Conservation (phyloP, 1,140 invertebrate species). For the Idris sp. region DNA sequence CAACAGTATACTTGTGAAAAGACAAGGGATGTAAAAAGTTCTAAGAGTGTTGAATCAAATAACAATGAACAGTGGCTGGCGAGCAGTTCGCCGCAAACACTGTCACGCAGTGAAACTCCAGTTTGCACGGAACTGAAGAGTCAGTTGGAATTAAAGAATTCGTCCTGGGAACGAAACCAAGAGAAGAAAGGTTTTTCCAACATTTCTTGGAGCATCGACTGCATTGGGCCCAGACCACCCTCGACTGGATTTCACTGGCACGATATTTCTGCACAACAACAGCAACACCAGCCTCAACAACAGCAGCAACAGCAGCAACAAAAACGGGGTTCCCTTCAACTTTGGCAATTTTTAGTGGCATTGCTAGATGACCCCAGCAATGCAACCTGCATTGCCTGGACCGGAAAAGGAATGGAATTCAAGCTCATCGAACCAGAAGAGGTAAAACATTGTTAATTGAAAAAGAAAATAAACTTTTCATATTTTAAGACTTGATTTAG, state of each 20-base stretch:
- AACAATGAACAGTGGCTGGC: slow-evolving; percentile 68
- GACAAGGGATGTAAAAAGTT: slow-evolving; percentile 57
- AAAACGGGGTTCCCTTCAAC: slow-evolving; percentile 90
- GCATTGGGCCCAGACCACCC: slow-evolving; percentile 59
- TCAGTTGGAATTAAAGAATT: slow-evolving; percentile 67
- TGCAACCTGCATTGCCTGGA: slow-evolving; percentile 95
- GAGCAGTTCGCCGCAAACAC: slow-evolving; percentile 43
- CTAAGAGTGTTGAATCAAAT: slow-evolving; percentile 64
- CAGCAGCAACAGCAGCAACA: slow-evolving; percentile 72
- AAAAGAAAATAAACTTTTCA: no score
- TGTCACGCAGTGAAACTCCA: slow-evolving; percentile 66
- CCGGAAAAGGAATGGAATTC: slow-evolving; percentile 95
- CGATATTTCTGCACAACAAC: slow-evolving; percentile 68
- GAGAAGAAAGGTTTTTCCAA: slow-evolving; percentile 68
- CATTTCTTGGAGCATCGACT: slow-evolving; percentile 70
- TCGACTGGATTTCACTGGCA: slow-evolving; percentile 66
- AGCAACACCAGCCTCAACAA: slow-evolving; percentile 69
- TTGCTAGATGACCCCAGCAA: slow-evolving; percentile 91
- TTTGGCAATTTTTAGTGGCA: slow-evolving; percentile 96
- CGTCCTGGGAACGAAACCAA: slow-evolving; percentile 68
- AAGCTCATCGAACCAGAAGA: slow-evolving; percentile 97
- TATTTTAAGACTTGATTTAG: no score
- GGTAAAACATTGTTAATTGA: no score
- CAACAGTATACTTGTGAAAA: slow-evolving; percentile 65
- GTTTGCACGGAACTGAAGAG: slow-evolving; percentile 71